Evolutionary conservation across 2,888 invertebrate species (phyloP), one percentile per base, ranked within the genome.

Genomic region (Galeopsomyia nigrocyanea): DNA sequence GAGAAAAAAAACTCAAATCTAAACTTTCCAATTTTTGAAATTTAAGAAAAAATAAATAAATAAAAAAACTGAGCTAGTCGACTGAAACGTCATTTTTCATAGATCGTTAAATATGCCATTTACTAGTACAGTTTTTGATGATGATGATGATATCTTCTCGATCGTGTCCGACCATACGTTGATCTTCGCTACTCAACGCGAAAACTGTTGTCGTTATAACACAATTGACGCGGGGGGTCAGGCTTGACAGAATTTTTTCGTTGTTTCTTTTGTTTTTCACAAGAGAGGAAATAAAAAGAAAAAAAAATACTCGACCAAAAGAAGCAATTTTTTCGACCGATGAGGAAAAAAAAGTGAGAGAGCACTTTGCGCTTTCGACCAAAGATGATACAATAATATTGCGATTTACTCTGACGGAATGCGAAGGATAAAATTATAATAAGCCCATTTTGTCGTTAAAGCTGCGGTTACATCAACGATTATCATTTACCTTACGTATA

Each of bases 381-480:
- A 78, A 77, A 76, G 75, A 70, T 75, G 67, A 78, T 73, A 78
- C 77, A 78, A 78, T 78, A 78, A 78, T 78, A 74, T 10, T 39
- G 72, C 75, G 68, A 56, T 75, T 49, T 47, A 39, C 47, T 46
- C 19, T 21, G 50, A 65, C 46, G 60, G 63, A 58, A 66, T 58
- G 50, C 56, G 56, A 39, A 39, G 9, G 14, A 63, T 39, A 46
- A 56, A 50, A 55, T 61, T 49, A 56, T 26, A 65, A 22, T 50
- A 68, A 55, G 61, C 56, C 58, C 73, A 17, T 69, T 66, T 62
- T 53, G 53, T 73, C 65, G 64, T 22, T 51, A 68, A 19, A 17
- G 57, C 57, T 67, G 26, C 26, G 73, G 69, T 74, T 69, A 56
- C 69, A 67, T 58, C 69, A 70, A 73, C 64, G 22, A 31, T 13